Percentiles rank a stretch among this genome's conserved stretches.
Conservation (phyloP, 2,888 invertebrate genomes). For the Drosophila buzzatii region DNA sequence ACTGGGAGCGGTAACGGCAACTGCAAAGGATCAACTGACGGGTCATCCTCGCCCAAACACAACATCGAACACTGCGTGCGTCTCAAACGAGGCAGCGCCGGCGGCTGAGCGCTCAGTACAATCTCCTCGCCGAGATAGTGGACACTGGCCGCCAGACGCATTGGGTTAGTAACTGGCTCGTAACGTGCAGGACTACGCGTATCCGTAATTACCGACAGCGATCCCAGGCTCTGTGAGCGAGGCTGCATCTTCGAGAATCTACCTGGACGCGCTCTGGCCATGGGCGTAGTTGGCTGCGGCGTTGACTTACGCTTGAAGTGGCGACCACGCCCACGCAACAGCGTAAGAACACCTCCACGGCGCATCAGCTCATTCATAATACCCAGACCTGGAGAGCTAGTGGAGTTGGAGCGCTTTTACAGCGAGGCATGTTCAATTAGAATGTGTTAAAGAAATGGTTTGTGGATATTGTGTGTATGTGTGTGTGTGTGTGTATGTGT, state of each 20-base stretch:
- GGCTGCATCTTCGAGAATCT: slow-evolving; percentile 80
- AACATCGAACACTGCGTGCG: slow-evolving; percentile 83
- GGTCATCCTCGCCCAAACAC: slow-evolving; percentile 78
- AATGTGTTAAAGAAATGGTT: slow-evolving; percentile 40
- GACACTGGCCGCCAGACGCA: slow-evolving; percentile 83
- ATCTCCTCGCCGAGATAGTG: slow-evolving; percentile 80
- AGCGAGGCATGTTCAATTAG: slow-evolving; percentile 24
- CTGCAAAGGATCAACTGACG: slow-evolving; percentile 38
- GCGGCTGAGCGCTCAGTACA: slow-evolving; percentile 52
- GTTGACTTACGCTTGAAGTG: slow-evolving; percentile 84
- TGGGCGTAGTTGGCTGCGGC: slow-evolving; percentile 83
- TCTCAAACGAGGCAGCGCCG: slow-evolving; percentile 74
- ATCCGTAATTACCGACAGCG: slow-evolving; percentile 85
- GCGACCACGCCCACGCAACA: slow-evolving; percentile 83
- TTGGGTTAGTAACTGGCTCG: slow-evolving; percentile 83
- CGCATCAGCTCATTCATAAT: slow-evolving; percentile 83
- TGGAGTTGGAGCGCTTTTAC: slow-evolving; percentile 73
- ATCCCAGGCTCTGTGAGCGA: slow-evolving; percentile 84
- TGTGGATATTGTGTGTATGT: slow-evolving; percentile 5
- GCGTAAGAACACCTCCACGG: slow-evolving; percentile 84
- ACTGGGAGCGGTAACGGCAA: slow-evolving; percentile 11
- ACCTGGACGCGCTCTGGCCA: slow-evolving; percentile 70
- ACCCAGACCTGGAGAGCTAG: slow-evolving; percentile 80
- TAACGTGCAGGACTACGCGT: slow-evolving; percentile 77
- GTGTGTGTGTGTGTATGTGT: slow-evolving; percentile 1